A percentile compares a stretch with the other conserved stretches of the same genome.
phyloP scores from a whole-genome alignment of 2,797 vertebrate species.

The Pseudocheirus occidentalis region DNA sequence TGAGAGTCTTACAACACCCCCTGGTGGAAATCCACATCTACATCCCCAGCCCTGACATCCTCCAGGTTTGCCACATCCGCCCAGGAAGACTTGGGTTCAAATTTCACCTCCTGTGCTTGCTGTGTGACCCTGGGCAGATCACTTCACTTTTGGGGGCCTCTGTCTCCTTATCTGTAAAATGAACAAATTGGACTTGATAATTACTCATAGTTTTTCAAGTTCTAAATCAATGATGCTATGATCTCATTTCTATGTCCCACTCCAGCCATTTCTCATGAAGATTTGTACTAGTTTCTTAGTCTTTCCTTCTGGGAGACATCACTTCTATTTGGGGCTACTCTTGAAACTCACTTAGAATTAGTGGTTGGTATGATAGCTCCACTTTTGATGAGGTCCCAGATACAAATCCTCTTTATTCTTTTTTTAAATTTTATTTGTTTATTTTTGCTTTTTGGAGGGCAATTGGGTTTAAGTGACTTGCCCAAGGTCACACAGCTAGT shows the following conservation, averaged over 20 bases:
- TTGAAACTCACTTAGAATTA: neutral
- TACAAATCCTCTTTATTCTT: neutral
- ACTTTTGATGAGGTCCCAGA: neutral
- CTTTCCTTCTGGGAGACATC: neutral
- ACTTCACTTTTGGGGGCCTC: neutral
- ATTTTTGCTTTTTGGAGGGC: too few relatives aligned
- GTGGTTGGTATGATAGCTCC: neutral
- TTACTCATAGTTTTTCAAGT: neutral
- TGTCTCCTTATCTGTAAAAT: neutral
- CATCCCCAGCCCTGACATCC: neutral
- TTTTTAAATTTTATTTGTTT: too few relatives aligned
- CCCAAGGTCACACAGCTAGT: too few relatives aligned
- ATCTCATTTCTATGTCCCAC: neutral
- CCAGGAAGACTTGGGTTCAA: neutral
- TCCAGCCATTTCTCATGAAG: neutral
- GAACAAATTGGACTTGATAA: neutral
- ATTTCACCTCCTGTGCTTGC: neutral
- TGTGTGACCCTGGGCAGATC: neutral
- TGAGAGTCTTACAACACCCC: neutral
- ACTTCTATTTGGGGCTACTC: neutral
- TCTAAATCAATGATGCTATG: neutral
- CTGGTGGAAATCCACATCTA: neutral
- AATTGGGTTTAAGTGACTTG: too few relatives aligned
- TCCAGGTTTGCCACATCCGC: accelerated
- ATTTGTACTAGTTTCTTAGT: neutral